These are phyloP conservation scores for Agapornis canus DNA, from an alignment of 2,797 vertebrate species.

Conservation along the genomic window DNA sequence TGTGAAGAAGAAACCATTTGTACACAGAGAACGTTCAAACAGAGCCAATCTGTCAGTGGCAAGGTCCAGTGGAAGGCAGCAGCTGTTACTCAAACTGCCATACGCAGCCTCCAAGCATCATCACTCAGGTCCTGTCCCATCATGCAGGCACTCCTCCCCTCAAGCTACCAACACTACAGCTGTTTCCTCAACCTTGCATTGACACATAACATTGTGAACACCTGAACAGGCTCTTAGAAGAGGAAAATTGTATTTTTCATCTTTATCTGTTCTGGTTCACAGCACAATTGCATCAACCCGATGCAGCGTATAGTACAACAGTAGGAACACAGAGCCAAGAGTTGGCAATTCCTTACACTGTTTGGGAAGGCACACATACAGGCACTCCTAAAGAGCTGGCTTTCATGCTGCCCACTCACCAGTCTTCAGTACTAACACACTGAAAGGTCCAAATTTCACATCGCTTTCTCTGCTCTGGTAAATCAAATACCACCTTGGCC, in stretches of 20 bases:
- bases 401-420: neutral
- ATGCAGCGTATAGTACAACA: neutral
- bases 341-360: neutral
- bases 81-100: neutral
- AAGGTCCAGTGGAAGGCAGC: neutral
- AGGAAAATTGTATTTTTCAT: neutral
- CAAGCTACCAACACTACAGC: neutral
- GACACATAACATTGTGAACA: neutral
- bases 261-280: neutral
- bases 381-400: neutral
- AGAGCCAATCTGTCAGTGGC: neutral
- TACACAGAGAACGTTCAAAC: neutral
- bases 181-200: neutral
- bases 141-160: neutral
- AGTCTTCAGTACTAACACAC: neutral
- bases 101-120: neutral
- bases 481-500: neutral
- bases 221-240: neutral
- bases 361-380: neutral
- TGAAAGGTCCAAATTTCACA: neutral
- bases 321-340: neutral
- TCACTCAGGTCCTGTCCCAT: neutral
- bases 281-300: neutral
- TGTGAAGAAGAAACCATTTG: neutral
- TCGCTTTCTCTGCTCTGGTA: neutral